These are phyloP conservation scores for Gephyroberyx darwinii DNA, from an alignment of 2,797 vertebrate genomes.

Conservation along the genomic window DNA sequence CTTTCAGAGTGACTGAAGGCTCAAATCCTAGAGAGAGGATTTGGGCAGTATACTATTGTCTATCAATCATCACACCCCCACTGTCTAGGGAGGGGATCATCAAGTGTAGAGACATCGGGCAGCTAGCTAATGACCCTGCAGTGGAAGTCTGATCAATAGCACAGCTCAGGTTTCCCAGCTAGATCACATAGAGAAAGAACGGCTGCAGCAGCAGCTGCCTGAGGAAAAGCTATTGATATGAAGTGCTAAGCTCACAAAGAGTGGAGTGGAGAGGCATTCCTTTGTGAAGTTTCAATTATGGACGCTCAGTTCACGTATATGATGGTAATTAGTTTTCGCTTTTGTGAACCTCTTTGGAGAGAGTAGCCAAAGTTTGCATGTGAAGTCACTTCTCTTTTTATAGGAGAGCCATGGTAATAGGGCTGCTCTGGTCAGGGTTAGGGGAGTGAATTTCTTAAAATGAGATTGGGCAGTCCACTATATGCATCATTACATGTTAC, in stretches of 20 bases:
- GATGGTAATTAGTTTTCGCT: conserved; percentile 18
- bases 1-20: conserved; percentile 15
- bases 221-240: conserved; percentile 53
- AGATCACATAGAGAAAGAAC: conserved; percentile 67
- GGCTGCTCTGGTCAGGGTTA: too few species aligned
- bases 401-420: too few species aligned
- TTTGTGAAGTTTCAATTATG: conserved; percentile 43
- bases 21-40: conserved; percentile 55
- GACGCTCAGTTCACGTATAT: conserved; percentile 30
- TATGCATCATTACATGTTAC: too few species aligned
- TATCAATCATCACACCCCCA: conserved; percentile 61
- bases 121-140: conserved; percentile 73
- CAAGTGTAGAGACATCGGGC: conserved; percentile 74
- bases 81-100: conserved; percentile 57
- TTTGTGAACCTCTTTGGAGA: background rate
- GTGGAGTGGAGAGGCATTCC: conserved; percentile 29
- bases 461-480: too few species aligned
- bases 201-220: conserved; percentile 72
- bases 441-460: too few species aligned
- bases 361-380: background rate
- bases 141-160: conserved; percentile 79
- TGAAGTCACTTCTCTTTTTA: background rate
- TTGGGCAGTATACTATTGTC: conserved; percentile 48
- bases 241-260: conserved; percentile 54
- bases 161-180: conserved; percentile 77